These are phyloP conservation scores for Trichonephila clavipes DNA, from an alignment of 1,140 invertebrate genomes.

Conservation along the genomic window DNA sequence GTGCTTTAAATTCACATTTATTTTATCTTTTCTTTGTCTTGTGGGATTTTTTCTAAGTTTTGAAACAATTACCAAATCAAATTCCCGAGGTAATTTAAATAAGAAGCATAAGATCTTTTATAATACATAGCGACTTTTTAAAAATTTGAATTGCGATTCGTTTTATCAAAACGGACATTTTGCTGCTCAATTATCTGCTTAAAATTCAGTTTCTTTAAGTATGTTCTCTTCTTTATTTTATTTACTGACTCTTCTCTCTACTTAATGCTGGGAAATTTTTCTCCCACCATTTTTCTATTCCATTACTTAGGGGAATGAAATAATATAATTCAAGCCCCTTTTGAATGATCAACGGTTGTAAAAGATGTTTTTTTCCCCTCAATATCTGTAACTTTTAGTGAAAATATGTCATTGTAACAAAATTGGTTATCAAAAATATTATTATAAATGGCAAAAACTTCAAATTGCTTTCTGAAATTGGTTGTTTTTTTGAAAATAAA, in stretches of 20 bases:
- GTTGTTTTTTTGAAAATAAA: too few relatives aligned
- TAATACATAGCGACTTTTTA: background rate
- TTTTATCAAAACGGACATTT: slow-evolving; percentile 27
- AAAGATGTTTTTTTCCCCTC: background rate
- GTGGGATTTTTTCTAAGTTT: background rate
- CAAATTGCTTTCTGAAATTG: too few relatives aligned
- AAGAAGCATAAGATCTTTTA: background rate
- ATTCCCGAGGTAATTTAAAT: background rate
- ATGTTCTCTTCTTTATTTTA: background rate
- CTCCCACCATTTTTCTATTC: background rate
- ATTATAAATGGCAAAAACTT: too few relatives aligned
- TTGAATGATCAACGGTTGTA: background rate
- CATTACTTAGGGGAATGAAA: background rate
- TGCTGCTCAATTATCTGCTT: slow-evolving; percentile 1
- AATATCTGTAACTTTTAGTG: too few relatives aligned
- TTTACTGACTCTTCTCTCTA: background rate
- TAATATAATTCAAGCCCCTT: background rate
- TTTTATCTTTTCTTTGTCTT: background rate
- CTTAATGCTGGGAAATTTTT: background rate
- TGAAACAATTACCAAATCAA: background rate
- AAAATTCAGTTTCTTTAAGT: slow-evolving; percentile 12
- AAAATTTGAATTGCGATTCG: background rate
- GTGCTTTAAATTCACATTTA: background rate
- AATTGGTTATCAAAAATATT: too few relatives aligned
- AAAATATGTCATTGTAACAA: too few relatives aligned